phyloP scores from a whole-genome alignment of 2,888 invertebrate genomes.

The Leptopilina drosophilae region DNA sequence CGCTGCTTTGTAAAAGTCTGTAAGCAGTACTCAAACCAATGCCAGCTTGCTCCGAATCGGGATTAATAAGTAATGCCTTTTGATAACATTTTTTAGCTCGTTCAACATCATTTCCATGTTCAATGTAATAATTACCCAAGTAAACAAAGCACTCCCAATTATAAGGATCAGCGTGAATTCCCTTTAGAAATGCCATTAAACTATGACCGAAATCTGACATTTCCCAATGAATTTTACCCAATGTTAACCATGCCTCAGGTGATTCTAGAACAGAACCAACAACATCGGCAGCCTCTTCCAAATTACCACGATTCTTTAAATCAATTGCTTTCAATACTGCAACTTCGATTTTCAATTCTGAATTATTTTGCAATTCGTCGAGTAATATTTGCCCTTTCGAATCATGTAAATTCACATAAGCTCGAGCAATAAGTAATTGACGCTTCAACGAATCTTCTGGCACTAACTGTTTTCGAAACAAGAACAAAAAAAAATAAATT shows the following conservation, averaged over 20 bases:
- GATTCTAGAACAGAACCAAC: slow-evolving; percentile 77
- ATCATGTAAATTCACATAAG: slow-evolving; percentile 75
- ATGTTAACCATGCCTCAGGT: slow-evolving; percentile 79
- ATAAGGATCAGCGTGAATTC: slow-evolving; percentile 83
- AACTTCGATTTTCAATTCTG: slow-evolving; percentile 61
- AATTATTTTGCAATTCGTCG: slow-evolving; percentile 68
- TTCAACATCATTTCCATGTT: slow-evolving; percentile 81
- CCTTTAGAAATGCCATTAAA: slow-evolving; percentile 82
- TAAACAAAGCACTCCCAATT: slow-evolving; percentile 86
- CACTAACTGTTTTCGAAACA: slow-evolving; percentile 55
- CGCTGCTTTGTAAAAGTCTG: slow-evolving; percentile 82
- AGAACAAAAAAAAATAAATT: slow-evolving; percentile 44
- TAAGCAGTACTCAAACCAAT: slow-evolving; percentile 88
- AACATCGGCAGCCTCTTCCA: slow-evolving; percentile 79
- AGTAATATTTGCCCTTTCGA: slow-evolving; percentile 73
- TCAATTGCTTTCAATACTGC: slow-evolving; percentile 78
- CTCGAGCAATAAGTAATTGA: slow-evolving; percentile 69
- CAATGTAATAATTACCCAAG: slow-evolving; percentile 86
- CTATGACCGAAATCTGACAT: slow-evolving; percentile 81
- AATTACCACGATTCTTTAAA: slow-evolving; percentile 78
- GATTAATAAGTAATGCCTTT: slow-evolving; percentile 87
- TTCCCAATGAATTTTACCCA: slow-evolving; percentile 82
- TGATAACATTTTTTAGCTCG: slow-evolving; percentile 91
- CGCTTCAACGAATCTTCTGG: slow-evolving; percentile 59
- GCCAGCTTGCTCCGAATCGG: slow-evolving; percentile 82